These are phyloP conservation scores for Drosophila silvestris DNA, from an alignment of 2,888 invertebrate genomes.

Conservation along the genomic window DNA sequence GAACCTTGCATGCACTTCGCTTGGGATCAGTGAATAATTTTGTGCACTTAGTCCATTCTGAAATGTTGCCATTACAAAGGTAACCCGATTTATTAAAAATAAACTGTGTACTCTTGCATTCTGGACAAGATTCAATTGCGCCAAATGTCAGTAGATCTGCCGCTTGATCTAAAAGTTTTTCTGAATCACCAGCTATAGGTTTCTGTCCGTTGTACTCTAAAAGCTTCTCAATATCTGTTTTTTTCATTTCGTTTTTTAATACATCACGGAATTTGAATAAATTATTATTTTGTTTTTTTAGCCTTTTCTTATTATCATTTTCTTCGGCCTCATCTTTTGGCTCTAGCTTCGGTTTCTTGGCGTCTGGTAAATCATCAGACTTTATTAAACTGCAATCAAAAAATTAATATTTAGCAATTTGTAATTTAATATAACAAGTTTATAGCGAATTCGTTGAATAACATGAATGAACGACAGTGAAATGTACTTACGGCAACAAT, in stretches of 20 bases:
- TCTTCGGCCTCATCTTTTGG: conserved; percentile 88
- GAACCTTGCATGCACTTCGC: conserved; percentile 89
- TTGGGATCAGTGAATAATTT: conserved; percentile 90
- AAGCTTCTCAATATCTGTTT: conserved; percentile 88
- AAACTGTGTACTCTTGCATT: conserved; percentile 92
- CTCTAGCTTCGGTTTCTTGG: conserved; percentile 90
- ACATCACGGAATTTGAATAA: conserved; percentile 89
- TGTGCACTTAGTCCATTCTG: conserved; percentile 95
- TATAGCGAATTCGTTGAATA: background rate
- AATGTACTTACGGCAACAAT: conserved; percentile 88
- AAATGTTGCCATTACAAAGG: conserved; percentile 90
- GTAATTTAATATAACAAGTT: conserved; percentile 47
- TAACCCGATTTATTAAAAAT: conserved; percentile 91
- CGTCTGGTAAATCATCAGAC: conserved; percentile 87
- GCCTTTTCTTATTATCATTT: conserved; percentile 87
- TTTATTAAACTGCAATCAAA: conserved; percentile 80
- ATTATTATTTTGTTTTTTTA: conserved; percentile 76
- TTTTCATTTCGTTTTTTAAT: conserved; percentile 87
- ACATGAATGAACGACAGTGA: background rate
- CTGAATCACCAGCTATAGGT: conserved; percentile 88
- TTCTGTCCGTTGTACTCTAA: conserved; percentile 91
- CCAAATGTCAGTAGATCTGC: conserved; percentile 97
- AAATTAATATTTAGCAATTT: background rate
- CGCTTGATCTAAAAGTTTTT: conserved; percentile 88
- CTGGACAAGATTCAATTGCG: conserved; percentile 90